phyloP scores from a whole-genome alignment of 2,888 invertebrate species.

The Andrena bicolor region DNA sequence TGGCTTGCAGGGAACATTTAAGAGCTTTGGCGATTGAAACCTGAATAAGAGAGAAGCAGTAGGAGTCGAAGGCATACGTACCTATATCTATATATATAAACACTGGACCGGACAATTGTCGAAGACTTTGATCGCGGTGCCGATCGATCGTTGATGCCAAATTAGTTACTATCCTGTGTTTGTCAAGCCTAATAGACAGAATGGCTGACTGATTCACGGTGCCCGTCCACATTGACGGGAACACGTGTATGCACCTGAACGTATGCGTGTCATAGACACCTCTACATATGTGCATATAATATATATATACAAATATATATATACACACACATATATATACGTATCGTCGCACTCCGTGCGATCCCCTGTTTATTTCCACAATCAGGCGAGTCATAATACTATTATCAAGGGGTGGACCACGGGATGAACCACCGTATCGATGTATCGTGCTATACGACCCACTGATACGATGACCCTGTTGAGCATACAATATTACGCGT shows the following conservation, averaged over 20 bases:
- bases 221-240: slow-evolving; percentile 46
- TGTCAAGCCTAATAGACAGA: slow-evolving; percentile 77
- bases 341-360: slow-evolving; percentile 60
- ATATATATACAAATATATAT: no score
- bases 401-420: slow-evolving; percentile 82
- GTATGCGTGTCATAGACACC: slow-evolving; percentile 10
- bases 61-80: no score
- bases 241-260: slow-evolving; percentile 1
- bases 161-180: slow-evolving; percentile 74
- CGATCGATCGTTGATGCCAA: slow-evolving; percentile 60
- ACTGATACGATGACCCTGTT: slow-evolving; percentile 80
- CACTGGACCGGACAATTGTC: slow-evolving; percentile 54
- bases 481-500: slow-evolving; percentile 63
- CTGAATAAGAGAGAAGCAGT: no score
- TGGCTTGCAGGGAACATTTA: no score
- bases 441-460: slow-evolving; percentile 73
- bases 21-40: no score
- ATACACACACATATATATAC: slow-evolving; percentile 30
- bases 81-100: background rate
- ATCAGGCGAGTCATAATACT: slow-evolving; percentile 83
- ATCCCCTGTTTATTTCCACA: slow-evolving; percentile 82
- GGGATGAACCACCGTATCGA: slow-evolving; percentile 68
- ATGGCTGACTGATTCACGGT: slow-evolving; percentile 67
- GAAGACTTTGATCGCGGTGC: slow-evolving; percentile 45
- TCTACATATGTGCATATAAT: no score